phyloP scores from a whole-genome alignment of 2,113 vertebrate genomes.

The Microcebus lehilahytsara region DNA sequence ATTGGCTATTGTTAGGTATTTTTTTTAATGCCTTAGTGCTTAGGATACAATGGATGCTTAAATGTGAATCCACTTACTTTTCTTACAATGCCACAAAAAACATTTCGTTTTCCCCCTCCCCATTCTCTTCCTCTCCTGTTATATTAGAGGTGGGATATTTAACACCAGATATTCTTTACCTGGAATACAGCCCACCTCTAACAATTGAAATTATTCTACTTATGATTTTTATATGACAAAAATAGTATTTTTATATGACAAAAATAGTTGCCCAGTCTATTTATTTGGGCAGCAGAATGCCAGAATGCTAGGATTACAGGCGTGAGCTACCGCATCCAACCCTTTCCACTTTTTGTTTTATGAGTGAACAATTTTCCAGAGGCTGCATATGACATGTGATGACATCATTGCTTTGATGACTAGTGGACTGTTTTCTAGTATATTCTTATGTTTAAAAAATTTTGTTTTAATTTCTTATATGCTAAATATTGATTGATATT shows the following conservation, averaged over 20 bases:
- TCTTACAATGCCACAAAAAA: neutral
- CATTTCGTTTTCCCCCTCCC: neutral
- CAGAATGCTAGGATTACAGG: neutral
- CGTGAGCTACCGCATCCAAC: too few species aligned
- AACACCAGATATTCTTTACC: neutral
- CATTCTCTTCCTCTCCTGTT: neutral
- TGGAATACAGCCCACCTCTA: neutral
- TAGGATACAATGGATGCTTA: neutral
- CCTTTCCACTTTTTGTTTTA: neutral
- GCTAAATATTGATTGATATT: neutral
- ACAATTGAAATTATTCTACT: neutral
- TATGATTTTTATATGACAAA: neutral
- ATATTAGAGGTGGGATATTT: neutral
- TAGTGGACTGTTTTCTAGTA: neutral
- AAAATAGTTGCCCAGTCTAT: neutral
- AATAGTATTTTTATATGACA: neutral
- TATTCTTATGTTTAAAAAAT: neutral
- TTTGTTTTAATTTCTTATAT: constrained; percentile 11
- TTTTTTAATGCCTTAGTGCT: neutral
- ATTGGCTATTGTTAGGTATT: neutral
- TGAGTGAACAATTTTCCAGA: neutral
- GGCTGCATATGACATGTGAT: neutral
- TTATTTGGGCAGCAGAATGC: constrained; percentile 4
- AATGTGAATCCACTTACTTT: neutral
- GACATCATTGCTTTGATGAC: neutral